Conservation (phyloP, 2,113 vertebrate genomes). For the Damaliscus lunatus region DNA sequence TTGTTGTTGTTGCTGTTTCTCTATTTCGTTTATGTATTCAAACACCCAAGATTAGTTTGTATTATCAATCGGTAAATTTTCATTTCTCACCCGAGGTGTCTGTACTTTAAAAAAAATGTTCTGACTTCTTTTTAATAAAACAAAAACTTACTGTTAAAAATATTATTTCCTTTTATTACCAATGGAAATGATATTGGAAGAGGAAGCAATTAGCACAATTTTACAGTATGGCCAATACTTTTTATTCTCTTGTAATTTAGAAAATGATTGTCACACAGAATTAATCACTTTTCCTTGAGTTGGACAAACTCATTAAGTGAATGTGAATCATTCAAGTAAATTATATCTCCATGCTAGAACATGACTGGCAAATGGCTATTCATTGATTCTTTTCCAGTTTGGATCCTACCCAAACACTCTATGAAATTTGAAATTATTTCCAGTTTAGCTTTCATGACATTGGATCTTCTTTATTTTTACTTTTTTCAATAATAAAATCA, state of each 20-base stretch:
- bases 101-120: background rate
- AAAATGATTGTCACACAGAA: background rate
- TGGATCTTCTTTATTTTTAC: background rate
- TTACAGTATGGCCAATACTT: background rate
- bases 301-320: background rate
- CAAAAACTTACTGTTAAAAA: background rate
- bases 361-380: background rate
- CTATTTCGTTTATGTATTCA: background rate
- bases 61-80: constrained; percentile 20
- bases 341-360: background rate
- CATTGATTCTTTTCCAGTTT: background rate
- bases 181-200: background rate
- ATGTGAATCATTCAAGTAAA: background rate
- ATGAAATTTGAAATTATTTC: background rate
- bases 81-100: background rate
- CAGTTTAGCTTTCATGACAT: background rate
- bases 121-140: background rate
- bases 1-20: background rate
- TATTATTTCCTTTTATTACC: background rate
- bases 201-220: background rate
- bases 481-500: background rate
- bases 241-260: background rate
- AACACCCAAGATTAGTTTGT: background rate
- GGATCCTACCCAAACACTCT: background rate
- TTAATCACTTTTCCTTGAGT: background rate